Evolutionary conservation across 1,140 invertebrate genomes (phyloP), one percentile per base, ranked within the genome.

Genomic region (Stegodyphus mimosarum): DNA sequence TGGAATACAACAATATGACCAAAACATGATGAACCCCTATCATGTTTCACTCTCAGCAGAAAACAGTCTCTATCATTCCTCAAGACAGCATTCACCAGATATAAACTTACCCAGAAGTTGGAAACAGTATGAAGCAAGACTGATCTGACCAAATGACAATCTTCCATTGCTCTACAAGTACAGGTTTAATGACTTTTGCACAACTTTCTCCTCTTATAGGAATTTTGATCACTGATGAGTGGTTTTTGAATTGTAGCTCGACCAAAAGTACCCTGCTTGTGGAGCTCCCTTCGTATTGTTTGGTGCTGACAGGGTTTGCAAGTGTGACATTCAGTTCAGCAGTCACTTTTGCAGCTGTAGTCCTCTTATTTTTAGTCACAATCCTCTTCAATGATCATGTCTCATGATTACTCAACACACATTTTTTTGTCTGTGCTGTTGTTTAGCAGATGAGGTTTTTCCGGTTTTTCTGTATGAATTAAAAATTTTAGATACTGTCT

Each of bases 301-400:
- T 72, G 49, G 17, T 49, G 70, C 70, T 72, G 33, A 72, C 4
- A 72, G 70, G 5, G 70, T 72, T 72, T 72, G 70, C 49, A 6
- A 72, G 70, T 49, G 33, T 7, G 6, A 51, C 6, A 72, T 72
- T 48, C 18, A 72, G 9, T 17, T 49, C 18, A 72, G 70, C 11
- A 72, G 49, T 33, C 7, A 72, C 49, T 72, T 72, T 72, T 72
- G 70, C 70, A 53, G 18, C 70, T 72, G 48, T 72, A 9, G 70
- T 50, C 70, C 49, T 72, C 17, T 5, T 49, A 72, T 72, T 72
- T 72, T 72, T 72, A 10, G 6, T 13, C 50, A 72, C n/a, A 50
- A 49, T 51, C 70, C 1, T 72, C 5, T 13, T 49, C 70, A 50
- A 72, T 50, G 70, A 50, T 11, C 49, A 7, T 72, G 5, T 72